A percentile compares a stretch with the other conserved stretches of the same genome.
phyloP scores from a whole-genome alignment of 2,888 invertebrate genomes.

The Papilio gigon region DNA sequence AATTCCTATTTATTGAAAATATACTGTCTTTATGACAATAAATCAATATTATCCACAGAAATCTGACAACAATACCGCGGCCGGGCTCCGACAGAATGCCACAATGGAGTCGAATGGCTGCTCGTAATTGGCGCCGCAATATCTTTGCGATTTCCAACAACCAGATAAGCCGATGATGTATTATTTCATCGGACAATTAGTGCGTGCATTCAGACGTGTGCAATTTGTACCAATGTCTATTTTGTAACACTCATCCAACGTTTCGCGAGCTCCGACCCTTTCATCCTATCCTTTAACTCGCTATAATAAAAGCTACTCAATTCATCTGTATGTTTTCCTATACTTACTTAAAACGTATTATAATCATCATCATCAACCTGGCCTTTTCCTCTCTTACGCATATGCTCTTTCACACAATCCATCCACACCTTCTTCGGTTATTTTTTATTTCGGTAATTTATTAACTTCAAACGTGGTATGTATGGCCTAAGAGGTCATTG shows the following conservation, averaged over 20 bases:
- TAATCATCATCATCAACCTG: too few relatives aligned
- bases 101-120: conserved; percentile 38
- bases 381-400: too few relatives aligned
- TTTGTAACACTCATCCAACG: conserved; percentile 3
- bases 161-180: conserved; percentile 67
- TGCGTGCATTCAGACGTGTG: conserved; percentile 54
- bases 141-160: conserved; percentile 46
- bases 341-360: background rate
- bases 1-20: conserved; percentile 37
- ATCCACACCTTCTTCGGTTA: too few relatives aligned
- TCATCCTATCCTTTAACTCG: background rate
- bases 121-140: conserved; percentile 51
- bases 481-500: too few relatives aligned
- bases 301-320: background rate
- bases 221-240: conserved; percentile 48
- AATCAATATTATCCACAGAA: conserved; percentile 40
- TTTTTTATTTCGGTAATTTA: too few relatives aligned
- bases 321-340: background rate
- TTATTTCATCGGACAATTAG: conserved; percentile 71
- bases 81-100: conserved; percentile 31
- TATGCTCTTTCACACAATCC: too few relatives aligned
- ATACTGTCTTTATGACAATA: conserved; percentile 32
- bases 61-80: conserved; percentile 35
- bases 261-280: background rate
- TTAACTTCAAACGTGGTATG: too few relatives aligned